Conservation (phyloP, 2,113 vertebrate species). For the Erythrolamprus reginae region DNA sequence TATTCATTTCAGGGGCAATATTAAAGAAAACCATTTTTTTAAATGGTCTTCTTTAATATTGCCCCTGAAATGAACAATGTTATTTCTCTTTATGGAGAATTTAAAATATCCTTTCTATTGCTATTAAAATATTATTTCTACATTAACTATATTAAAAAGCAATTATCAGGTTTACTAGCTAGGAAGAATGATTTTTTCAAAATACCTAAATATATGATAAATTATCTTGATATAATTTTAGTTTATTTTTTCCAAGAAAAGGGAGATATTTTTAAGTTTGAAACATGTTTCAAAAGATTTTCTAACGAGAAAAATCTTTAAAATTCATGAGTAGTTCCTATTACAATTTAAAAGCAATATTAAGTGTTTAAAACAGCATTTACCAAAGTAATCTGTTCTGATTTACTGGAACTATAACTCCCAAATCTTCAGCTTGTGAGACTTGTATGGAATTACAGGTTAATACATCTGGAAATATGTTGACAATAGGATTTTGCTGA, state of each 20-base stretch:
- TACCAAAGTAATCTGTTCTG: neutral
- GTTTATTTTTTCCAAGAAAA: neutral
- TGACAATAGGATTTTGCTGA: neutral
- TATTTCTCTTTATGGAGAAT: too few species aligned
- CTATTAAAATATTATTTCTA: too few species aligned
- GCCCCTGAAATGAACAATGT: too few species aligned
- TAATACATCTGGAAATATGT: neutral
- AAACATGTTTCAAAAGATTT: neutral
- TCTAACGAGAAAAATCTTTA: neutral
- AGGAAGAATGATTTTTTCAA: neutral
- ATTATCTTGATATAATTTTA: neutral
- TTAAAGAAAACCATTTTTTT: neutral
- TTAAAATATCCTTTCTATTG: too few species aligned
- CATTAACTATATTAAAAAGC: neutral
- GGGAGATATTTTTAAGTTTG: neutral
- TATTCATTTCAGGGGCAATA: neutral
- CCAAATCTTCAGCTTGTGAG: neutral
- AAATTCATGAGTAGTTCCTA: neutral
- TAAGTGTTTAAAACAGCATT: neutral
- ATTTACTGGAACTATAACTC: neutral
- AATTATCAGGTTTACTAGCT: neutral
- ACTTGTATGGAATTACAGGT: neutral
- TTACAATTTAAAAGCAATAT: neutral
- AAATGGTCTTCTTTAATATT: too few species aligned
- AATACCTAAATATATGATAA: neutral